Evolutionary conservation across 2,888 invertebrate species (phyloP).

Genomic region (Cyclophora albipunctata): DNA sequence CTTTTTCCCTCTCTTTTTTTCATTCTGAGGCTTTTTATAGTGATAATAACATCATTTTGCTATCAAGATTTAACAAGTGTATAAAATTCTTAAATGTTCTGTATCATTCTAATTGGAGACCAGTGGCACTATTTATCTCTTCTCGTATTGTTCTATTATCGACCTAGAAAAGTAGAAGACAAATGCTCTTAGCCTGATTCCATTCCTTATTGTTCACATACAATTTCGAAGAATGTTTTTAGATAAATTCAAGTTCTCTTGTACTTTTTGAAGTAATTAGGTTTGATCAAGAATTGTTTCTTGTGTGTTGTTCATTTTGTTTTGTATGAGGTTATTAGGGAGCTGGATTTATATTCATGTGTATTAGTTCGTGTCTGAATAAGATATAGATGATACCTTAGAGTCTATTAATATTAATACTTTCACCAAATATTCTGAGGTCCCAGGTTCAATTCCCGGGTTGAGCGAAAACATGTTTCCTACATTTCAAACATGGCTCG

Average conservation of each 20-base stretch:
- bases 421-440: too few relatives aligned
- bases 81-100: neutral
- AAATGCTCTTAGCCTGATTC: slow-evolving; percentile 14
- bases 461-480: too few relatives aligned
- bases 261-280: neutral
- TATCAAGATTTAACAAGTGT: too few relatives aligned
- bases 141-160: slow-evolving; percentile 25
- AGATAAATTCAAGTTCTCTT: neutral
- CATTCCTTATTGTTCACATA: slow-evolving; percentile 10
- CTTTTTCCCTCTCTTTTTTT: neutral
- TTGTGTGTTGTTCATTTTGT: too few relatives aligned
- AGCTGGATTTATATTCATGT: too few relatives aligned
- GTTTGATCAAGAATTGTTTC: neutral
- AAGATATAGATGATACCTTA: too few relatives aligned
- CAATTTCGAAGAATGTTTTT: neutral
- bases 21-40: neutral
- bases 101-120: slow-evolving; percentile 19
- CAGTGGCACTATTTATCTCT: slow-evolving; percentile 21
- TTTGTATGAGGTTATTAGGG: neutral
- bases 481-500: too few relatives aligned
- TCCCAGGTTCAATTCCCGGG: too few relatives aligned
- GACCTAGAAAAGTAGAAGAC: slow-evolving; percentile 23
- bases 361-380: too few relatives aligned
- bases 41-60: neutral
- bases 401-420: too few relatives aligned